A percentile compares a stretch with the other conserved stretches of the same genome.
phyloP scores from a whole-genome alignment of 2,888 invertebrate species.

The Agrochola macilenta region DNA sequence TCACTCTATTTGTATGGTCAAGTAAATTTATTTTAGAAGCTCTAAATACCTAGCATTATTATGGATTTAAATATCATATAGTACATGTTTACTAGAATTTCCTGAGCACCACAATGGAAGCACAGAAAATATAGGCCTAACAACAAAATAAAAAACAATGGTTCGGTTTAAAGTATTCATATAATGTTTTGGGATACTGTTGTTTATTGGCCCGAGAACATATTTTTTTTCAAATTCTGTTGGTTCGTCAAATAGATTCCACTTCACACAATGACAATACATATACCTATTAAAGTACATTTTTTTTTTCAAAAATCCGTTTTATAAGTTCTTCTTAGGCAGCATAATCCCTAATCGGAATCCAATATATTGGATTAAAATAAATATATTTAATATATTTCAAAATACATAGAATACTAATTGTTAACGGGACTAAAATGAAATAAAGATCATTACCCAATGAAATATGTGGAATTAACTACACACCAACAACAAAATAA shows the following conservation, averaged over 20 bases:
- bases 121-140: slow-evolving; percentile 5
- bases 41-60: slow-evolving; percentile 4
- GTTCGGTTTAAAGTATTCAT: slow-evolving; percentile 14
- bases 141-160: slow-evolving; percentile 6
- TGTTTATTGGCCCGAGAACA: not conserved
- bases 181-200: not conserved
- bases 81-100: slow-evolving; percentile 35
- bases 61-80: slow-evolving; percentile 20
- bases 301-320: not conserved
- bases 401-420: not conserved
- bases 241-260: slow-evolving; percentile 30
- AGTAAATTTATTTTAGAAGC: slow-evolving; percentile 23
- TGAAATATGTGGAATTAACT: not conserved
- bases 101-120: slow-evolving; percentile 11
- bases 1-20: slow-evolving; percentile 24
- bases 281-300: not conserved
- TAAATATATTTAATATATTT: too few relatives aligned
- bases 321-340: not conserved
- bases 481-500: not conserved
- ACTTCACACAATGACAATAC: not conserved
- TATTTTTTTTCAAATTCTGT: not conserved
- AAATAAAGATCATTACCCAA: not conserved
- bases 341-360: not conserved
- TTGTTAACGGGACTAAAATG: not conserved
- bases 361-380: too few relatives aligned